Conservation (phyloP, 2,888 invertebrate genomes). For the Caenorhabditis becei region DNA sequence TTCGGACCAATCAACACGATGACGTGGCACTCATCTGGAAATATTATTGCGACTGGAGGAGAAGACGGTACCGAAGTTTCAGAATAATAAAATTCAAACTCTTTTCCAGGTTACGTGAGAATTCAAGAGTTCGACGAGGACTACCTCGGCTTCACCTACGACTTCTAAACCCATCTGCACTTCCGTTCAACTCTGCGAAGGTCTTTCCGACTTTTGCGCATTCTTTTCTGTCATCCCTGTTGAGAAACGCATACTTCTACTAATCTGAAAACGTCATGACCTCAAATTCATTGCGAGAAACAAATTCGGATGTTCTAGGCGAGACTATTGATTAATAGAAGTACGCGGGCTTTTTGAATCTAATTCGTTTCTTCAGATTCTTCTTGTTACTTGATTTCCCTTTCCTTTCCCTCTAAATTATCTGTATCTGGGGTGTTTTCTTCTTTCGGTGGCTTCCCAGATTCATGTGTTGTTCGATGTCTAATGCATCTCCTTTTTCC, state of each 20-base stretch:
- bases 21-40: conserved; percentile 97
- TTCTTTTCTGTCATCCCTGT: conserved; percentile 15
- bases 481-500: conserved; percentile 15
- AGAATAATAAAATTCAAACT: background rate
- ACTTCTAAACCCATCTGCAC: conserved; percentile 84
- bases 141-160: conserved; percentile 96
- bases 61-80: conserved; percentile 90
- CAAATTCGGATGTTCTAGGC: background rate
- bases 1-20: conserved; percentile 99
- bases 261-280: conserved; percentile 14
- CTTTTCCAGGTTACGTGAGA: conserved; percentile 89
- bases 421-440: conserved; percentile 14
- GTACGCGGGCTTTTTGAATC: conserved; percentile 35
- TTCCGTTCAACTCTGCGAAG: conserved; percentile 12
- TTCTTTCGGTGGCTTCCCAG: conserved; percentile 38
- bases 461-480: conserved; percentile 31
- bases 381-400: conserved; percentile 34
- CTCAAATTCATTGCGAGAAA: conserved; percentile 16
- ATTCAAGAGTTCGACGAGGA: conserved; percentile 96
- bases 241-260: conserved; percentile 31
- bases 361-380: conserved; percentile 28
- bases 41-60: conserved; percentile 94
- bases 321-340: background rate
- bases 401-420: conserved; percentile 19
- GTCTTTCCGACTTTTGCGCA: conserved; percentile 2